Percentiles rank a stretch among this genome's conserved stretches.
Conservation (phyloP, 2,888 invertebrate genomes). For the Diarsia dahlii region DNA sequence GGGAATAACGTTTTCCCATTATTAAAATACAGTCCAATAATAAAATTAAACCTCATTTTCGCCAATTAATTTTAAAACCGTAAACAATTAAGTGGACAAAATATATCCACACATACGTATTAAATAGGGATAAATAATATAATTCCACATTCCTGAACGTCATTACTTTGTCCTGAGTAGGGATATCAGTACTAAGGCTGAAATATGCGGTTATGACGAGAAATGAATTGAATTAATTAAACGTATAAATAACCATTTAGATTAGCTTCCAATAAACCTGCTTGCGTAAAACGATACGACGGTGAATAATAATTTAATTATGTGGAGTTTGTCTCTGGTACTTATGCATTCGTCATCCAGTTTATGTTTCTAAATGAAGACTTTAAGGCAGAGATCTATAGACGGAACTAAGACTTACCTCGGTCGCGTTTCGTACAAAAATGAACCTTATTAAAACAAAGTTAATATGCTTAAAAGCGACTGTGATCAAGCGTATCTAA, state of each 20-base stretch:
- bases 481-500: too few species aligned
- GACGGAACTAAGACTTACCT: too few species aligned
- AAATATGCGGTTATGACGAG: conserved; percentile 45
- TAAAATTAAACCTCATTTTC: background rate
- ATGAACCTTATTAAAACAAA: too few species aligned
- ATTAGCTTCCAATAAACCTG: conserved; percentile 54
- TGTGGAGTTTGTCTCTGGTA: background rate
- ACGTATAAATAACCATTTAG: conserved; percentile 43
- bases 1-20: background rate
- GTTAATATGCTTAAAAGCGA: too few species aligned
- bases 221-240: conserved; percentile 30
- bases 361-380: background rate
- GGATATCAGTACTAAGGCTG: conserved; percentile 6
- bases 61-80: background rate
- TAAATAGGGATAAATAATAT: conserved; percentile 16
- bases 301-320: conserved; percentile 36
- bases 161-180: conserved; percentile 20
- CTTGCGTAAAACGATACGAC: conserved; percentile 53
- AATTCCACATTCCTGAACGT: conserved; percentile 17
- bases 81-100: background rate
- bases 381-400: background rate
- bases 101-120: background rate
- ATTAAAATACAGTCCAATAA: background rate
- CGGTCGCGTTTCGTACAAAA: too few species aligned
- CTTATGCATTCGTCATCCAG: background rate